Evolutionary conservation across 2,888 invertebrate species (phyloP).

Genomic region (Stenodema calcarata): DNA sequence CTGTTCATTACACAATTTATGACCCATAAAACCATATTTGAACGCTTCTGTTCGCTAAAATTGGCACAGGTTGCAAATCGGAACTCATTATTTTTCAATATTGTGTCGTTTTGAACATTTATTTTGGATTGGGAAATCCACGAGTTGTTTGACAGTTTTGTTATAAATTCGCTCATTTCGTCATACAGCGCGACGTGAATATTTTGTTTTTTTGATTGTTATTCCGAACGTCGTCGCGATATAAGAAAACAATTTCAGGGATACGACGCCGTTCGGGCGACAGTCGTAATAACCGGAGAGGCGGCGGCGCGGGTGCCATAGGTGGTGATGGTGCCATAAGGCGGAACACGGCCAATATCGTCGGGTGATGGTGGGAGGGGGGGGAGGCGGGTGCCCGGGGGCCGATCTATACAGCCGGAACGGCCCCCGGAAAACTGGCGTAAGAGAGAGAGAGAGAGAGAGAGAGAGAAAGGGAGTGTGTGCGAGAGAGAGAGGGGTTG

Average conservation of each 20-base stretch:
- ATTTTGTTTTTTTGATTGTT: neutral
- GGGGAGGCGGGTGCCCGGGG: neutral
- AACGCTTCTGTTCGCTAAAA: too few species aligned
- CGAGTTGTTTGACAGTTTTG: neutral
- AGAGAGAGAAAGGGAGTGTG: neutral
- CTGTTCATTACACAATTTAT: too few species aligned
- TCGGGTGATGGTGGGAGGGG: neutral
- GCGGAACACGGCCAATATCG: constrained; percentile 31
- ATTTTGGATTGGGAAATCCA: neutral
- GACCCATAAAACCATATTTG: too few species aligned
- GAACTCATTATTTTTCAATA: too few species aligned
- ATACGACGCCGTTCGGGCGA: neutral
- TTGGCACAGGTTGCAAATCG: too few species aligned
- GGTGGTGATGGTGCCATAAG: constrained; percentile 19
- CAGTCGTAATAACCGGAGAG: neutral
- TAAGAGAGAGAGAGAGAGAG: neutral
- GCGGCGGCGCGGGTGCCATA: neutral
- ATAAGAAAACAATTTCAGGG: neutral
- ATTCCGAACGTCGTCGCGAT: neutral
- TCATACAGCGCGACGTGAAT: too few species aligned
- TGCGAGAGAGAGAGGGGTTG: too few species aligned
- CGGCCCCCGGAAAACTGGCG: neutral
- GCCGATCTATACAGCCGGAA: constrained; percentile 8
- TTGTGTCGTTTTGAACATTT: too few species aligned
- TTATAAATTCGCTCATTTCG: too few species aligned